A percentile compares a stretch with the other conserved stretches of the same genome.
phyloP scores from a whole-genome alignment of 2,113 vertebrate species.

The Narcine bancroftii region DNA sequence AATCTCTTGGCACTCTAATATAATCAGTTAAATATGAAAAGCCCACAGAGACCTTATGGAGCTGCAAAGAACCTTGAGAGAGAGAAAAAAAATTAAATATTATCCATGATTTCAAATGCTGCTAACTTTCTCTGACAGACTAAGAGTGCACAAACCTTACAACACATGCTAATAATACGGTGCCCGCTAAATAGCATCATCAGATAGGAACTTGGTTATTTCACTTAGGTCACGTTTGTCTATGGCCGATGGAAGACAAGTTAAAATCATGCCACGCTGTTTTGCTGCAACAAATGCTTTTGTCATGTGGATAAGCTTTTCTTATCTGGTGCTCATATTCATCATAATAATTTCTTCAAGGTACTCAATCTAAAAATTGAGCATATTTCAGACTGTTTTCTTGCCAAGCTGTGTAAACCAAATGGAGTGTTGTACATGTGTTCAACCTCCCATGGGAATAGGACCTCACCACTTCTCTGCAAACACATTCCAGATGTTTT shows the following conservation, averaged over 20 bases:
- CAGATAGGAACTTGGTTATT: not conserved
- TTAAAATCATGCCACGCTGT: not conserved
- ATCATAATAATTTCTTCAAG: not conserved
- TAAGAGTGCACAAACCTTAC: too few species aligned
- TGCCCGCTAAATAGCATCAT: not conserved
- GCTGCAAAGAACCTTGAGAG: not conserved
- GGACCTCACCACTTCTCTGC: conserved; percentile 22
- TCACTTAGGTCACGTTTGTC: not conserved
- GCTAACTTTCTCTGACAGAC: not conserved
- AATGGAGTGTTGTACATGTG: not conserved
- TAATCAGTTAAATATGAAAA: not conserved
- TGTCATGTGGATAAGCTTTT: not conserved
- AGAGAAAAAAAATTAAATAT: not conserved
- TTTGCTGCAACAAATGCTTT: not conserved
- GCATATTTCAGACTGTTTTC: not conserved
- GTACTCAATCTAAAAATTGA: not conserved
- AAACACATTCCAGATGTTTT: conserved; percentile 28
- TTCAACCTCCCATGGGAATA: conserved; percentile 26
- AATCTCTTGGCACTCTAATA: not conserved
- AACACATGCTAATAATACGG: not conserved
- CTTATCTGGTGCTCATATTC: not conserved
- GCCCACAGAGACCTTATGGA: not conserved
- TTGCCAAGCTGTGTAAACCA: conserved; percentile 23
- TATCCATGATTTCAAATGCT: not conserved
- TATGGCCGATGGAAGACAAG: not conserved